These are phyloP conservation scores for Dasypus novemcinctus DNA, from an alignment of 2,113 vertebrate genomes.

Conservation along the genomic window DNA sequence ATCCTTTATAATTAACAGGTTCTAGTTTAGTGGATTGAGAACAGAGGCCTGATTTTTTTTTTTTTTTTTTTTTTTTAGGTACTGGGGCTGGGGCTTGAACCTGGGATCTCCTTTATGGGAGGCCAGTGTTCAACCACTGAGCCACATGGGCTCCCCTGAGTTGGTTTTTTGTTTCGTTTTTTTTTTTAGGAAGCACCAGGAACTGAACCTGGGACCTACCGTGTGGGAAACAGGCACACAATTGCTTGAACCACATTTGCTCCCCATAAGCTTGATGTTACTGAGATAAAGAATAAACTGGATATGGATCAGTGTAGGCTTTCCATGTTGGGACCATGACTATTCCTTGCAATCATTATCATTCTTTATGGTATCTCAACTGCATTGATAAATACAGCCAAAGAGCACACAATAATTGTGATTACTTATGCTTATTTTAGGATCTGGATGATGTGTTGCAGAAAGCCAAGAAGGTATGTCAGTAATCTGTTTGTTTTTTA, in stretches of 20 bases:
- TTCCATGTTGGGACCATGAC: neutral
- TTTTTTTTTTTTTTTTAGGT: no score
- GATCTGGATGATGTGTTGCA: slow-evolving; percentile 90
- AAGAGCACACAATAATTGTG: slow-evolving; percentile 12
- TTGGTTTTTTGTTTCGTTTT: no score
- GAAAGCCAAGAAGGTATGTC: slow-evolving; percentile 87
- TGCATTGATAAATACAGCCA: neutral
- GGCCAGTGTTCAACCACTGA: no score
- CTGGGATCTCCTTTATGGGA: no score
- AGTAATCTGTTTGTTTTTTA: neutral
- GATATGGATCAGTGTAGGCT: neutral
- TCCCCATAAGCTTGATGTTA: neutral
- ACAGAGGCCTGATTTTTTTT: neutral
- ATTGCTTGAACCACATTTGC: no score
- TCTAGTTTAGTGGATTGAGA: neutral
- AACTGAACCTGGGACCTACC: no score
- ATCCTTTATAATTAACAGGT: neutral
- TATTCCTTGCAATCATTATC: neutral
- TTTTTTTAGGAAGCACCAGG: no score
- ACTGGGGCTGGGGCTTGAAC: no score
- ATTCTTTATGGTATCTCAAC: neutral
- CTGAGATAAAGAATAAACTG: neutral
- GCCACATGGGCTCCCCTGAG: no score
- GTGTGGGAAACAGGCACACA: no score
- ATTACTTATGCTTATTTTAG: slow-evolving; percentile 77